Percentiles rank a stretch among this genome's conserved stretches.
These are phyloP conservation scores for Petromus typicus DNA, from an alignment of 2,113 vertebrate species.

Conservation along the genomic window DNA sequence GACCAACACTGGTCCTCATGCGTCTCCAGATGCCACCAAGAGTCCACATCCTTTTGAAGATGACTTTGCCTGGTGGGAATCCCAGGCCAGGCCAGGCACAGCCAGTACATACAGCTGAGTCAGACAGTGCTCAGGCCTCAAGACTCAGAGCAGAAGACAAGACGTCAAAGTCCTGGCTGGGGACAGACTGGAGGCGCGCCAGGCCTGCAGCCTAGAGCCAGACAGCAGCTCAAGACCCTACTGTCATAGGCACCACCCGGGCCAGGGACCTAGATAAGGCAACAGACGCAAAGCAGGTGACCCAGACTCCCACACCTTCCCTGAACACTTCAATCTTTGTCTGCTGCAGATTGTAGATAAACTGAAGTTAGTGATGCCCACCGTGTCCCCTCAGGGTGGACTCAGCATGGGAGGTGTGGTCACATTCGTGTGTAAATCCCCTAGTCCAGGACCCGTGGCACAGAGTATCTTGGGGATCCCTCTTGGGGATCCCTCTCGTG, in stretches of 20 bases:
- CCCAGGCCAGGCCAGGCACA: background rate
- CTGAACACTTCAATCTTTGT: background rate
- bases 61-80: background rate
- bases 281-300: background rate
- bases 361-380: background rate
- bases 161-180: background rate
- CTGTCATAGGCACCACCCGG: background rate
- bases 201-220: background rate
- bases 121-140: too few species aligned
- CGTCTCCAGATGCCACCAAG: background rate
- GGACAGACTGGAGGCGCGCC: background rate
- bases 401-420: background rate
- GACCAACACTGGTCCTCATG: background rate
- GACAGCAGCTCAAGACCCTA: background rate
- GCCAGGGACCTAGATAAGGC: background rate
- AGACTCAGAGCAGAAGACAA: background rate
- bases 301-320: background rate
- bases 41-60: background rate
- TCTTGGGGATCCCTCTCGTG: background rate
- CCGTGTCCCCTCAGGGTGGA: background rate
- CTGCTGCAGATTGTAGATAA: background rate
- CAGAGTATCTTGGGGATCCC: too few species aligned
- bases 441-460: background rate
- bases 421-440: background rate
- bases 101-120: background rate